These are phyloP conservation scores for Leptinotarsa juncta DNA, from an alignment of 2,888 invertebrate genomes.

Conservation along the genomic window DNA sequence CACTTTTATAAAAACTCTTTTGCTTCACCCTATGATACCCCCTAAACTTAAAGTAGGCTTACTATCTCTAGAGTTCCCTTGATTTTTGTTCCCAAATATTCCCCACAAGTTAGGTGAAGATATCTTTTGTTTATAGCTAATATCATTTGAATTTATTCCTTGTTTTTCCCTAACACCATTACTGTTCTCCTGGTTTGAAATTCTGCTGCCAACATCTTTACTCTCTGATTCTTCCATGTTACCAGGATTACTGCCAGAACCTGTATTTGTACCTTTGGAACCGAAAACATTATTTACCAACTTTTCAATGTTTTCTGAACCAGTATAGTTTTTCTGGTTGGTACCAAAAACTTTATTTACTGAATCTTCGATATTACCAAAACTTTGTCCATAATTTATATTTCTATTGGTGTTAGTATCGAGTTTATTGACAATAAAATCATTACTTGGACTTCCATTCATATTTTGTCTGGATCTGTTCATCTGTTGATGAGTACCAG, in stretches of 20 bases:
- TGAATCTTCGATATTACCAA: not conserved
- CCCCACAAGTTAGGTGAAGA: not conserved
- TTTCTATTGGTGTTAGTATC: not conserved
- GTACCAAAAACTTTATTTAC: conserved; percentile 2
- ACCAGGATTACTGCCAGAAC: not conserved
- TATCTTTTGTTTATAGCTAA: not conserved
- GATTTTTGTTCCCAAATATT: not conserved
- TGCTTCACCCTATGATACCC: conserved; percentile 30
- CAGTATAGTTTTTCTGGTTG: not conserved
- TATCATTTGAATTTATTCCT: not conserved
- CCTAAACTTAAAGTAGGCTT: conserved; percentile 28
- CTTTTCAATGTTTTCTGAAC: not conserved
- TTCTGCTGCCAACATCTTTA: not conserved
- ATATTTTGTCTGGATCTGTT: not conserved
- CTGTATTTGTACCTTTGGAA: not conserved
- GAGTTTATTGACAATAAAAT: conserved; percentile 1
- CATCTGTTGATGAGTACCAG: not conserved
- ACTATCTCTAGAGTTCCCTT: conserved; percentile 4
- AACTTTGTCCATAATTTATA: not conserved
- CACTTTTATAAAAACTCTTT: conserved; percentile 2
- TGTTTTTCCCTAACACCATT: not conserved
- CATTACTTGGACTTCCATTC: not conserved
- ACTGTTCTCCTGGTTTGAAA: not conserved
- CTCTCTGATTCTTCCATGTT: not conserved
- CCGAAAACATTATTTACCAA: not conserved